A percentile compares a stretch with the other conserved stretches of the same genome.
Evolutionary conservation across 2,797 vertebrate genomes (phyloP).

Genomic region (Discoglossus pictus): DNA sequence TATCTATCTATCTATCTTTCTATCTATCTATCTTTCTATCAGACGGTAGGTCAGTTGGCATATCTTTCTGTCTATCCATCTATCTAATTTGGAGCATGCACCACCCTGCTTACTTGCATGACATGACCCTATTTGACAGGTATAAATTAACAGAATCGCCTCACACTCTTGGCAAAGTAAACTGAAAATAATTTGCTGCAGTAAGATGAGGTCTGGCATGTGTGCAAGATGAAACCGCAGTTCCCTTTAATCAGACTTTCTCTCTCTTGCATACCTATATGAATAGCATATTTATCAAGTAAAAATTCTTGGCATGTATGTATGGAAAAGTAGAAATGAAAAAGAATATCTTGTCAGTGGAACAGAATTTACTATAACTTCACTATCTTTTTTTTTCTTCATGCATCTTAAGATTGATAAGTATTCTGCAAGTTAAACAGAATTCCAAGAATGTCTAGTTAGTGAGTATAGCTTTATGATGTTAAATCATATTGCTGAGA

Average conservation of each 20-base stretch:
- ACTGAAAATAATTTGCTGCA: not conserved
- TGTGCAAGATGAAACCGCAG: too few relatives aligned
- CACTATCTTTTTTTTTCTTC: too few relatives aligned
- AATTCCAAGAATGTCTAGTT: constrained; percentile 18
- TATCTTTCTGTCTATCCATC: too few relatives aligned
- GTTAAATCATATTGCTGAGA: constrained; percentile 30
- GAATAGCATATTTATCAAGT: constrained; percentile 24
- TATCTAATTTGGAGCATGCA: too few relatives aligned
- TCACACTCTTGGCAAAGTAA: too few relatives aligned
- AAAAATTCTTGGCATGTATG: not conserved
- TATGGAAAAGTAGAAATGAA: constrained; percentile 1
- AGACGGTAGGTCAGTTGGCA: too few relatives aligned
- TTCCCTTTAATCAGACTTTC: not conserved
- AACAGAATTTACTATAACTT: constrained; percentile 1
- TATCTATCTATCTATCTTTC: too few relatives aligned
- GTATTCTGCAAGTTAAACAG: constrained; percentile 20
- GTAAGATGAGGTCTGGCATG: too few relatives aligned
- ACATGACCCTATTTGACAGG: too few relatives aligned
- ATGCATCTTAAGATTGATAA: constrained; percentile 17
- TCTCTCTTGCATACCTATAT: constrained; percentile 2
- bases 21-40: too few relatives aligned
- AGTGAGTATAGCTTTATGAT: constrained; percentile 26
- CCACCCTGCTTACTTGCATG: too few relatives aligned
- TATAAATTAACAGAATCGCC: too few relatives aligned
- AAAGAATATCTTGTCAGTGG: constrained; percentile 1